Conservation (phyloP, 1,140 invertebrate genomes). For the Bicyclus anynana region DNA sequence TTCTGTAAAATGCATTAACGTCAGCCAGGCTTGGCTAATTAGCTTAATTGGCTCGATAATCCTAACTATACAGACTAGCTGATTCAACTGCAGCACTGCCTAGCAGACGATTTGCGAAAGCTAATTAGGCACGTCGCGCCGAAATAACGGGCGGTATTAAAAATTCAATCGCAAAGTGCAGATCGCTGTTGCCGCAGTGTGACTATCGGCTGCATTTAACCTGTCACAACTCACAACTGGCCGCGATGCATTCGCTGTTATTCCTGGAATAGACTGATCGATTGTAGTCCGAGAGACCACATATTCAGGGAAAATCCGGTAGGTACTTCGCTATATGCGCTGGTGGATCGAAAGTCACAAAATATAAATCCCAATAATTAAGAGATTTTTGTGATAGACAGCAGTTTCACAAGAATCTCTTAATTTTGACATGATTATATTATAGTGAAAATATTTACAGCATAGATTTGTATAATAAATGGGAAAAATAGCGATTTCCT, state of each 20-base stretch:
- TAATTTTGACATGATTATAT: too few species aligned
- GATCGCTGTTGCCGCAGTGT: conserved; percentile 58
- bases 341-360: too few species aligned
- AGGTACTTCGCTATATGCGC: too few species aligned
- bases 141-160: conserved; percentile 61
- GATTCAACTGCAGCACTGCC: conserved; percentile 7
- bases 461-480: too few species aligned
- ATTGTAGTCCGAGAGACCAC: conserved; percentile 30
- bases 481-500: too few species aligned
- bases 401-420: too few species aligned
- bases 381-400: too few species aligned
- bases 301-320: too few species aligned
- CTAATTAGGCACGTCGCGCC: conserved; percentile 54
- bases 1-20: not conserved
- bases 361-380: too few species aligned
- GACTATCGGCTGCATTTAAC: conserved; percentile 46
- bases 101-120: conserved; percentile 36
- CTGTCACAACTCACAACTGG: conserved; percentile 38
- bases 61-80: not conserved
- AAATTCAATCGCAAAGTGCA: conserved; percentile 67
- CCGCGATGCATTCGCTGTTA: conserved; percentile 31
- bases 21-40: not conserved
- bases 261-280: conserved; percentile 51
- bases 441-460: too few species aligned
- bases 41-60: conserved; percentile 3